Evolutionary conservation across 2,888 invertebrate species (phyloP), one percentile per base, ranked within the genome.

Genomic region (Bembecia ichneumoniformis): DNA sequence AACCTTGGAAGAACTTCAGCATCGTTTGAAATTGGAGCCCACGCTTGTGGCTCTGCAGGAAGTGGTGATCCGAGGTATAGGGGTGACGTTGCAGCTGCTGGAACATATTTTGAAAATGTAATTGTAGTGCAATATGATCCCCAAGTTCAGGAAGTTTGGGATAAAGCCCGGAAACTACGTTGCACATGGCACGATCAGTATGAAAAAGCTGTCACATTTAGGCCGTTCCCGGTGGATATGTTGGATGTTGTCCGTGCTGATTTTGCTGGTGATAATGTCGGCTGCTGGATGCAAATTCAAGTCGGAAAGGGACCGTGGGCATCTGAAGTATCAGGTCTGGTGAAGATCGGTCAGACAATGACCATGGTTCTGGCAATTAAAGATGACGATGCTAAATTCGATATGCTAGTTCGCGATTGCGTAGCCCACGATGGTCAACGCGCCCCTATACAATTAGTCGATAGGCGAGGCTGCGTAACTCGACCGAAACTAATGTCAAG

Each of bases 281-380:
- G 96, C 14, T 97, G 97, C 81, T 97, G 97, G 97, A 97, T 97
- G 97, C 96, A 97, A 73, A 97, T 97, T 58, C 97, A 97, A 88
- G 96, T 96, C 3, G 96, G 96, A 43, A 96, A 96, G 72, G 96
- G 96, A 16, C 97, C 97, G 0, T 97, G 97, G 96, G 96, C 97
- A 9, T 96, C 96, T 0, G 97, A 97, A 81, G 97, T 97, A 1
- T 96, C 96, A 0, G 97, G 97, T 0, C 87, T 97, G 47, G 97
- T 97, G 0, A 97, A 97, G 82, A 97, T 97, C 51, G 97, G 97
- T 1, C 97, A 97, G 74, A 97, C 97, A 0, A 96, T 97, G 96
- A 97, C 97, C 11, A 97, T 97, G 96, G 97, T 97, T 2, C 80
- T 97, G 53, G 97, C 97, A 36, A 97, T 97, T 64, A 97, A 97